Conservation (phyloP, 53 echinoderm and acorn worm species). For the Actinopyga echinites region DNA sequence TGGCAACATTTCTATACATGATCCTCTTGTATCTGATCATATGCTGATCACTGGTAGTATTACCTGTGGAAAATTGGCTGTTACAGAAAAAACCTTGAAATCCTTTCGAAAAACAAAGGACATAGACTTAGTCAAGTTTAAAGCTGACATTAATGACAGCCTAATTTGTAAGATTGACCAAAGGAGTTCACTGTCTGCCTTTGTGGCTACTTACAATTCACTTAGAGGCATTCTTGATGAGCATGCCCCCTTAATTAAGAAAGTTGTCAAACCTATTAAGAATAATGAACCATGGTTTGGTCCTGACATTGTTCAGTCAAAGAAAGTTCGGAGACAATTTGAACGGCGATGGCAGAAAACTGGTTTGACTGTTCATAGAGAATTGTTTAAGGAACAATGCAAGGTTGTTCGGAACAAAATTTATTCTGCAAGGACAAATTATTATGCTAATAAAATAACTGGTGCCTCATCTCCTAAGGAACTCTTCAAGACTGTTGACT, state of each 20-base stretch:
- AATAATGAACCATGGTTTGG: neutral
- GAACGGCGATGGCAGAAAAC: neutral
- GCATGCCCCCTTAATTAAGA: neutral
- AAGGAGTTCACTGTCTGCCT: neutral
- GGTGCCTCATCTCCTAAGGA: neutral
- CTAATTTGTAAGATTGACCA: neutral
- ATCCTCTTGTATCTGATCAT: neutral
- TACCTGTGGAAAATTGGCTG: neutral
- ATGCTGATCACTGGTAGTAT: no score
- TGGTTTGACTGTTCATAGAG: slow-evolving; percentile 17
- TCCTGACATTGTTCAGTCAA: neutral
- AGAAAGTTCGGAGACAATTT: neutral
- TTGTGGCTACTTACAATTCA: neutral
- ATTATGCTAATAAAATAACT: no score
- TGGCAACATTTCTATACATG: no score
- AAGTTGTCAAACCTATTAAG: neutral
- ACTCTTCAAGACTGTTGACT: neutral
- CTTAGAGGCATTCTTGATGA: neutral
- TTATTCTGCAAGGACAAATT: neutral
- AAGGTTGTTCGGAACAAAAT: slow-evolving; percentile 5
- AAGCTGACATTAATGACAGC: neutral
- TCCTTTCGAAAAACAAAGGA: neutral
- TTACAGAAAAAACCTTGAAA: neutral
- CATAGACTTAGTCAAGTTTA: neutral
- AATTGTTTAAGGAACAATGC: neutral